Evolutionary conservation across 2,888 invertebrate genomes (phyloP).

Genomic region (Sinodicranocentrus sp.): DNA sequence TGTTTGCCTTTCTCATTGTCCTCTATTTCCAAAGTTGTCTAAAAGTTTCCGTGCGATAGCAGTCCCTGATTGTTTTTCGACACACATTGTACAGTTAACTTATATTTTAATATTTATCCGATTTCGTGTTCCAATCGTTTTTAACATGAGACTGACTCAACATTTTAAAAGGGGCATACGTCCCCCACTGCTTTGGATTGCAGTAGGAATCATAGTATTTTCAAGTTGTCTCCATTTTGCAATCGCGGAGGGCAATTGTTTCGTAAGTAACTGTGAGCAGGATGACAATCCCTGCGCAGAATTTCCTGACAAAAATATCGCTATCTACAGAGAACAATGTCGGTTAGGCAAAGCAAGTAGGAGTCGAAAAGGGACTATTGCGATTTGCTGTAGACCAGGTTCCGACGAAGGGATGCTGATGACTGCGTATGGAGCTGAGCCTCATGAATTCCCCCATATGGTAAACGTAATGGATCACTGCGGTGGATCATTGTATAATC

Average conservation of each 20-base stretch:
- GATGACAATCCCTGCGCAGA: constrained; percentile 42
- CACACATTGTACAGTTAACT: background rate
- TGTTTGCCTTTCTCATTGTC: constrained; percentile 1
- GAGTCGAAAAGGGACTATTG: constrained; percentile 18
- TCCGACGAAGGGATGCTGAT: constrained; percentile 49
- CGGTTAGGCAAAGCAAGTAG: constrained; percentile 4
- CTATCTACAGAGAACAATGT: constrained; percentile 40
- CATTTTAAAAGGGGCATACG: background rate
- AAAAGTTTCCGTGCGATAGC: background rate
- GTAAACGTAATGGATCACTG: constrained; percentile 49
- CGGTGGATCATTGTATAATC: constrained; percentile 40
- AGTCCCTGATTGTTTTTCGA: background rate
- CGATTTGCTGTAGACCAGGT: constrained; percentile 30
- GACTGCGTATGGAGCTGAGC: constrained; percentile 48
- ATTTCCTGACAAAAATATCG: constrained; percentile 37
- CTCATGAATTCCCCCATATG: constrained; percentile 52
- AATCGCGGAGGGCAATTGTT: constrained; percentile 34
- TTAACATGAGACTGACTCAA: constrained; percentile 44
- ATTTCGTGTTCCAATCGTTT: background rate
- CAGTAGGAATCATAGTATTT: background rate
- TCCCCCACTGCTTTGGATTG: background rate
- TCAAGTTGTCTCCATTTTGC: background rate
- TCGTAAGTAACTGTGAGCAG: constrained; percentile 47
- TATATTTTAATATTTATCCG: background rate
- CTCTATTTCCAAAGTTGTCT: background rate